These are phyloP conservation scores for Dinomys branickii DNA, from an alignment of 2,113 vertebrate genomes.

Conservation along the genomic window DNA sequence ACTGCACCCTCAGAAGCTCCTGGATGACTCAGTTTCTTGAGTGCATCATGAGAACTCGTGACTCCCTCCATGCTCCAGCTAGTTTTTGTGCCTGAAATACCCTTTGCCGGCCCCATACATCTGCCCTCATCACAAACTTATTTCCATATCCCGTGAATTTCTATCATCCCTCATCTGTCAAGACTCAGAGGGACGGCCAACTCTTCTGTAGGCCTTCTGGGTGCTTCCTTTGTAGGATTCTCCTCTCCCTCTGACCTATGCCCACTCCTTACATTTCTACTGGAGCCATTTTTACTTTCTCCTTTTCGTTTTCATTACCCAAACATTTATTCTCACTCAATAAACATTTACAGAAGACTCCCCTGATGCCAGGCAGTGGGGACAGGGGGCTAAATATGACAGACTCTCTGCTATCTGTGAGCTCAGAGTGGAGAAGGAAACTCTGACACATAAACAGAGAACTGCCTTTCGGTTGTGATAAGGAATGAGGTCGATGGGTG, in stretches of 20 bases:
- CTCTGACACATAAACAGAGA: not conserved
- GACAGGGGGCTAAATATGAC: constrained; percentile 29
- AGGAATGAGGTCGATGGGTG: not conserved
- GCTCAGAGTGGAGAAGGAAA: not conserved
- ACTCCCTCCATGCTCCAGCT: not conserved
- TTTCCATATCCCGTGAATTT: constrained; percentile 36
- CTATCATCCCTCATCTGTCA: not conserved
- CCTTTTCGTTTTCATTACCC: constrained; percentile 21
- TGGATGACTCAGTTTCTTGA: constrained; percentile 66
- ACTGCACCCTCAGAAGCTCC: not conserved
- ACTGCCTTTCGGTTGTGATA: not conserved
- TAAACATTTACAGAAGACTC: constrained; percentile 45
- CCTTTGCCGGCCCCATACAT: not conserved
- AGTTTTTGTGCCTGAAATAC: constrained; percentile 22
- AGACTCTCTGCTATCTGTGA: not conserved
- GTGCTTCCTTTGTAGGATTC: not conserved
- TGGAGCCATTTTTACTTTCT: constrained; percentile 4
- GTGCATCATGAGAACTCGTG: not conserved
- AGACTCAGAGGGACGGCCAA: not conserved
- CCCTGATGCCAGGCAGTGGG: not conserved
- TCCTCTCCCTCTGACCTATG: constrained; percentile 3
- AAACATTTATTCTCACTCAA: constrained; percentile 41
- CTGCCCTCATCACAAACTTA: not conserved
- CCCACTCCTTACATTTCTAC: not conserved
- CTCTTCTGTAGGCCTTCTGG: not conserved